phyloP scores from a whole-genome alignment of 2,888 invertebrate species.

The Anarsia innoxiella region DNA sequence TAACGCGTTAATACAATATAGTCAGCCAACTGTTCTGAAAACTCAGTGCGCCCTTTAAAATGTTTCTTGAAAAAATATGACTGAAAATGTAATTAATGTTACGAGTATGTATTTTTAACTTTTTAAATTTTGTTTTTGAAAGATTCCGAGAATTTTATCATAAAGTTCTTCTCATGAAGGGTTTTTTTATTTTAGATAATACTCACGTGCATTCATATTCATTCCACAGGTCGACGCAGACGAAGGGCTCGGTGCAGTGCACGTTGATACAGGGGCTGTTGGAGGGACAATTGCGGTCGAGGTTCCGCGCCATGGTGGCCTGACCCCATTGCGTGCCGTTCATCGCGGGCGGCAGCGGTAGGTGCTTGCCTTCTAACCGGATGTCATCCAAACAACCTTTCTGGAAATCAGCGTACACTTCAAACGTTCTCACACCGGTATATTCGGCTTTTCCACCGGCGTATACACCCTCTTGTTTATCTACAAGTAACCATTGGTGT shows the following conservation, averaged over 20 bases:
- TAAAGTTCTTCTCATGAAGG: no score
- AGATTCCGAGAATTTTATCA: no score
- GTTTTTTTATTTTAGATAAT: no score
- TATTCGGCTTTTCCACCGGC: slow-evolving; percentile 97
- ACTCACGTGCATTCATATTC: slow-evolving; percentile 99
- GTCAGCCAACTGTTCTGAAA: no score
- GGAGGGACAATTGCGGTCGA: slow-evolving; percentile 94
- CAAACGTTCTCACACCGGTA: slow-evolving; percentile 93
- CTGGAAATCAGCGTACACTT: slow-evolving; percentile 95
- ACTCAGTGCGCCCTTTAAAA: slow-evolving; percentile 37
- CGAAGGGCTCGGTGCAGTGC: slow-evolving; percentile 94
- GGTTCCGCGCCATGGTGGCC: slow-evolving; percentile 93
- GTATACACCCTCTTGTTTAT: slow-evolving; percentile 95
- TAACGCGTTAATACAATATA: no score
- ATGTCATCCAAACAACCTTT: slow-evolving; percentile 86
- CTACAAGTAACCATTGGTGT: slow-evolving; percentile 93
- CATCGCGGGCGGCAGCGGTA: slow-evolving; percentile 95
- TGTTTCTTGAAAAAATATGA: no score
- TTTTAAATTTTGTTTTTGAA: no score
- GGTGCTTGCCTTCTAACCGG: slow-evolving; percentile 93
- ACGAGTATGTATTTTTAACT: no score
- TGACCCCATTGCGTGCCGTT: slow-evolving; percentile 97
- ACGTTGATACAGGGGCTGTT: slow-evolving; percentile 97
- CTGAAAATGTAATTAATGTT: no score
- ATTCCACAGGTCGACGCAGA: slow-evolving; percentile 98